A percentile compares a stretch with the other conserved stretches of the same genome.
Conservation (phyloP, 2,797 vertebrate genomes). For the Lycodopsis pacificus region DNA sequence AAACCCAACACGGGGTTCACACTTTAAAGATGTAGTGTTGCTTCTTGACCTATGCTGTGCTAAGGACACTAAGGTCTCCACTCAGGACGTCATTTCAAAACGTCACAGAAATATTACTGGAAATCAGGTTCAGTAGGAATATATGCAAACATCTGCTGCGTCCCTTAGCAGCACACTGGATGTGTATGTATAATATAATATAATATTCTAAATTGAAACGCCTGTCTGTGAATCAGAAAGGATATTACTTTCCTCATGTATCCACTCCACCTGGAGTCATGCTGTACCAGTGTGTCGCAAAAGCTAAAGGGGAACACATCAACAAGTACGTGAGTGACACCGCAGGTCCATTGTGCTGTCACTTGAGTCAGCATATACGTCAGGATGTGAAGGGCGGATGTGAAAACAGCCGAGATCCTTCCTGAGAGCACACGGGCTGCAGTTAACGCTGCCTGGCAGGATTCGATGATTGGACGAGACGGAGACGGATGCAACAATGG, state of each 20-base stretch:
- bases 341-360: background rate
- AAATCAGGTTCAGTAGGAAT: too few relatives aligned
- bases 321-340: background rate
- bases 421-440: background rate
- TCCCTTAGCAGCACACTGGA: too few relatives aligned
- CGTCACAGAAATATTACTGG: too few relatives aligned
- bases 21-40: background rate
- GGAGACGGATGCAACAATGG: slow-evolving; percentile 15
- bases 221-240: too few relatives aligned
- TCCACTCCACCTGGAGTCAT: background rate
- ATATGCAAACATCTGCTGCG: too few relatives aligned
- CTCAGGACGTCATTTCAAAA: background rate
- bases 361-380: background rate
- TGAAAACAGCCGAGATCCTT: slow-evolving; percentile 10
- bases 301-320: background rate
- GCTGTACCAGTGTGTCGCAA: background rate
- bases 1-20: slow-evolving; percentile 11
- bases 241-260: too few relatives aligned
- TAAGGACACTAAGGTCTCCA: background rate
- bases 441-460: slow-evolving; percentile 28
- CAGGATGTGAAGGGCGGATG: slow-evolving; percentile 9
- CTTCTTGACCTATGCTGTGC: slow-evolving; percentile 1
- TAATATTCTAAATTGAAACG: background rate
- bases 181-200: background rate
- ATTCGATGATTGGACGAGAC: slow-evolving; percentile 3